A percentile compares a stretch with the other conserved stretches of the same genome.
Evolutionary conservation across 2,113 vertebrate genomes (phyloP).

Genomic region (Pantherophis guttatus): DNA sequence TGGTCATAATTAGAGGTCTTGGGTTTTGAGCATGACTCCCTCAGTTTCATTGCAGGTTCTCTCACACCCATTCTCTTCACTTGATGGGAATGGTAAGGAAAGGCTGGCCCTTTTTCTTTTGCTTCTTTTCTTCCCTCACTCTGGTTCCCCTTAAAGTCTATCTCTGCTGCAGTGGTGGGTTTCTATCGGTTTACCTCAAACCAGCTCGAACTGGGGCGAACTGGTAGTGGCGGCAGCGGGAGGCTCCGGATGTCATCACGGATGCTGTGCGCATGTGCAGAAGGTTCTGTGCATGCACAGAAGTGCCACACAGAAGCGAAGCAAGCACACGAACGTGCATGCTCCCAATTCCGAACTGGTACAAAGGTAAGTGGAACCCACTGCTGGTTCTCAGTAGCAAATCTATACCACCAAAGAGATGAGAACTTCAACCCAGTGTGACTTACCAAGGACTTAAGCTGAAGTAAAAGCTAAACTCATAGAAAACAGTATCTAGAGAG

Average conservation of each 20-base stretch:
- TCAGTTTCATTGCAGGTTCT: not conserved
- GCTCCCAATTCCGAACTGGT: too few relatives aligned
- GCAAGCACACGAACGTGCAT: too few relatives aligned
- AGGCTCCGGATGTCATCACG: too few relatives aligned
- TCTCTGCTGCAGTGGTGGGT: not conserved
- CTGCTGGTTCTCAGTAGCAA: not conserved
- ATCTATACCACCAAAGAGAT: not conserved
- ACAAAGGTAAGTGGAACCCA: too few relatives aligned
- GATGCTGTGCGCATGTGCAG: too few relatives aligned
- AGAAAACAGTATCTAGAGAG: not conserved
- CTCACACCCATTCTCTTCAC: not conserved
- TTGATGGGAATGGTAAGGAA: not conserved
- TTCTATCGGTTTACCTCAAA: too few relatives aligned
- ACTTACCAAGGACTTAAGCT: not conserved
- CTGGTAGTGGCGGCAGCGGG: too few relatives aligned
- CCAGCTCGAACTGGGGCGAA: too few relatives aligned
- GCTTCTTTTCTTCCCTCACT: not conserved
- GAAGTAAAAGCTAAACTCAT: not conserved
- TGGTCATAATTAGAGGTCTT: not conserved
- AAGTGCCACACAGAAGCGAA: too few relatives aligned
- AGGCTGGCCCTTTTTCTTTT: not conserved
- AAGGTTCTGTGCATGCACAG: too few relatives aligned
- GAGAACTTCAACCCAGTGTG: not conserved
- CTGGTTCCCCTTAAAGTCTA: not conserved
- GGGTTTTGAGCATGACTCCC: not conserved